A percentile compares a stretch with the other conserved stretches of the same genome.
Conservation (phyloP, 2,113 vertebrate genomes). For the Morone chrysops region DNA sequence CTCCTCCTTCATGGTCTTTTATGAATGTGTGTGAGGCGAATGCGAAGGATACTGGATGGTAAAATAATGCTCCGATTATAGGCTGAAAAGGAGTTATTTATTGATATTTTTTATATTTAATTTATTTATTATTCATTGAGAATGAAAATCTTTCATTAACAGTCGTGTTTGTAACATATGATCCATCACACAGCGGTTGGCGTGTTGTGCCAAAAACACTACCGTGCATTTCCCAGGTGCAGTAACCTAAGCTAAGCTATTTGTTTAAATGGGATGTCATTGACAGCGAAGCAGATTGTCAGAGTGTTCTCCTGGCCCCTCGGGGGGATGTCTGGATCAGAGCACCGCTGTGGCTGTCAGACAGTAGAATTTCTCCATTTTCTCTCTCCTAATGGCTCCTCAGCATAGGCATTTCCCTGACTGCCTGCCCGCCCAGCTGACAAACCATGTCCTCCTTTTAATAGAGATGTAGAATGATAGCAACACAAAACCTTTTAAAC, state of each 20-base stretch:
- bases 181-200: conserved; percentile 65
- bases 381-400: conserved; percentile 73
- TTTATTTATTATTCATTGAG: no score
- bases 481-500: conserved; percentile 38
- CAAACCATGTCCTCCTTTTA: conserved; percentile 55
- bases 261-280: conserved; percentile 80
- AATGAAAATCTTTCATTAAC: conserved; percentile 44
- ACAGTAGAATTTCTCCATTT: conserved; percentile 77
- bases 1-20: neutral
- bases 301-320: conserved; percentile 71
- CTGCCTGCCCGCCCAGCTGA: conserved; percentile 60
- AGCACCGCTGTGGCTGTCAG: conserved; percentile 76
- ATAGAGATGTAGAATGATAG: conserved; percentile 48
- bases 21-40: neutral
- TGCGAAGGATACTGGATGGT: neutral
- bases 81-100: conserved; percentile 4
- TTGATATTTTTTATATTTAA: no score
- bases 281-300: conserved; percentile 77
- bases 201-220: conserved; percentile 56
- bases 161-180: conserved; percentile 37
- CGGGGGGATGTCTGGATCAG: conserved; percentile 72
- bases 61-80: neutral
- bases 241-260: conserved; percentile 72
- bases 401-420: conserved; percentile 67
- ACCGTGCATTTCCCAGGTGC: conserved; percentile 60